These are phyloP conservation scores for Apotomis turbidana DNA, from an alignment of 2,888 invertebrate genomes.

Conservation along the genomic window DNA sequence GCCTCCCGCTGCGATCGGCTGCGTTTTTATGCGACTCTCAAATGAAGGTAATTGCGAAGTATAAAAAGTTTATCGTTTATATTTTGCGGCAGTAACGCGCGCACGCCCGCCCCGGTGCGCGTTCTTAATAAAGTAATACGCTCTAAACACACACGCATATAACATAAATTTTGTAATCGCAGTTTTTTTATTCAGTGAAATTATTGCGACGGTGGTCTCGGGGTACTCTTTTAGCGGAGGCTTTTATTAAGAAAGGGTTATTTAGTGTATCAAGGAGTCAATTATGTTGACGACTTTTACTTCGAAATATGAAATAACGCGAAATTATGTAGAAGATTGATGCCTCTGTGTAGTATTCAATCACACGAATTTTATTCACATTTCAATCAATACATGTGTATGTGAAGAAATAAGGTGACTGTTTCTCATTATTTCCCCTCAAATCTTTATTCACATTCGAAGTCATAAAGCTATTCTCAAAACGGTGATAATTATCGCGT, in stretches of 20 bases:
- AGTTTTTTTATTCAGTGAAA: slow-evolving; percentile 78
- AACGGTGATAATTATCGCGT: slow-evolving; percentile 42
- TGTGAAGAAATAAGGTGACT: background rate
- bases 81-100: slow-evolving; percentile 64
- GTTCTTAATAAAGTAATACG: slow-evolving; percentile 82
- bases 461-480: slow-evolving; percentile 40
- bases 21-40: slow-evolving; percentile 73
- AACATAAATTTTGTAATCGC: slow-evolving; percentile 77
- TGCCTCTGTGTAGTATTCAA: background rate
- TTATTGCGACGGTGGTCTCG: slow-evolving; percentile 79
- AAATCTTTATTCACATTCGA: slow-evolving; percentile 21
- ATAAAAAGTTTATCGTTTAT: slow-evolving; percentile 74
- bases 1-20: slow-evolving; percentile 65
- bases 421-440: slow-evolving; percentile 19
- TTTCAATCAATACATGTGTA: background rate
- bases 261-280: slow-evolving; percentile 9
- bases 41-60: slow-evolving; percentile 76
- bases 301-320: background rate
- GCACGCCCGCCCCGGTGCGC: slow-evolving; percentile 70
- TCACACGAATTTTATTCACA: background rate
- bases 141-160: slow-evolving; percentile 81
- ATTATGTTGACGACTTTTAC: slow-evolving; percentile 5
- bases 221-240: slow-evolving; percentile 63
- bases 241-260: slow-evolving; percentile 73
- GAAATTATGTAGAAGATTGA: background rate